Percentiles rank a stretch among this genome's conserved stretches.
Evolutionary conservation across 1,140 invertebrate genomes (phyloP).

Genomic region (Branchinecta lindahli): DNA sequence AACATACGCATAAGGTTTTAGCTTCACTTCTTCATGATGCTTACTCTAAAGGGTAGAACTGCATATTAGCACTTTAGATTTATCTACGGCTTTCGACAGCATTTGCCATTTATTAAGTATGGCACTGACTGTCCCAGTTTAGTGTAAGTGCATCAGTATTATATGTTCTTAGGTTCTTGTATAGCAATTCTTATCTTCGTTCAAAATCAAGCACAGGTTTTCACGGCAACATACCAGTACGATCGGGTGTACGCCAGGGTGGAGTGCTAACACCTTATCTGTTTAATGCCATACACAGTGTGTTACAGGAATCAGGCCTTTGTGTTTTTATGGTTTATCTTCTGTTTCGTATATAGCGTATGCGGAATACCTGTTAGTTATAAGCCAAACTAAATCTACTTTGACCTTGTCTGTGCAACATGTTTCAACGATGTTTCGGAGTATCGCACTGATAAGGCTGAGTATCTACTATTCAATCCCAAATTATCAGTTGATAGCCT

Average conservation of each 20-base stretch:
- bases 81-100: not conserved
- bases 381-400: not conserved
- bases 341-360: not conserved
- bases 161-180: not conserved
- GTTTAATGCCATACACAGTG: constrained; percentile 3
- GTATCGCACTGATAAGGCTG: not conserved
- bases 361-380: not conserved
- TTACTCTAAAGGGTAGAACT: not conserved
- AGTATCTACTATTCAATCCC: not conserved
- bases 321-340: not conserved
- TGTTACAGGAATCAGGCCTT: constrained; percentile 1
- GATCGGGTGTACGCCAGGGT: not conserved
- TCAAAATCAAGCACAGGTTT: not conserved
- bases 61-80: not conserved
- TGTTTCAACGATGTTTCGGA: not conserved
- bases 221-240: not conserved
- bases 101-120: not conserved
- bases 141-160: not conserved
- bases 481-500: not conserved
- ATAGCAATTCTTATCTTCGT: not conserved
- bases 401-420: not conserved
- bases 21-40: not conserved
- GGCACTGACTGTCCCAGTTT: not conserved
- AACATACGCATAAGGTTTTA: not conserved
- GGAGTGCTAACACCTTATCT: not conserved